Evolutionary conservation across 1,140 invertebrate species (phyloP), one percentile per base, ranked within the genome.

Genomic region (Mycetomoellerius zeteki): DNA sequence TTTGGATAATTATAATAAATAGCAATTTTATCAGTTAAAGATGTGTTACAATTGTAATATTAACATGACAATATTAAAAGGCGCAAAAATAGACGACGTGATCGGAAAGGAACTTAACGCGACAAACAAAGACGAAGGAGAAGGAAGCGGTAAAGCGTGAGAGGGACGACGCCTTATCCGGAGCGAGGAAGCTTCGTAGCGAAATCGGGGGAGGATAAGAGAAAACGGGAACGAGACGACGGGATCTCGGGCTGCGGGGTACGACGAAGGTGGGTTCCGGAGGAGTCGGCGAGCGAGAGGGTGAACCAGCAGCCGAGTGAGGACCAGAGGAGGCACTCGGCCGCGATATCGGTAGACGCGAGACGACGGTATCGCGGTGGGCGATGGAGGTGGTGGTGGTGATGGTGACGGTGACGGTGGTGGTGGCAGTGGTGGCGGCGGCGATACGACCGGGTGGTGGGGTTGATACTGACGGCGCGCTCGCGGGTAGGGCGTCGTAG

Each of bases 401-500:
- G 78, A 77, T 72, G 89, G 86, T 89, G 89, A 19, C 37, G 52
- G 27, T 33, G 52, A 14, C 43, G 24, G 90, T 89, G 93, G 91
- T 92, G 92, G 92, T 93, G 92, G 91, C 80, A 91, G 91, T 91
- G 91, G 93, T 91, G 93, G 94, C 92, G 16, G 47, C 33, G 93
- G 92, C 67, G 84, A 64, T 69, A 58, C 62, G 73, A 82, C 78
- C 56, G 16, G 75, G 87, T 88, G 71, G 91, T 90, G 91, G 88
- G 91, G 93, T 60, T 88, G 89, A 87, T 73, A 85, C 88, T 81
- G 91, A 75, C 91, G 86, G 90, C 90, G 80, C 67, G 78, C 62
- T 80, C 62, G 43, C 62, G 77, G 91, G 93, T 92, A 93, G 93
- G 92, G 94, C 93, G 91, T 88, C 92, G 92, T 92, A 92, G 93